Evolutionary conservation across 2,113 vertebrate species (phyloP).

Genomic region (Pygoscelis adeliae): DNA sequence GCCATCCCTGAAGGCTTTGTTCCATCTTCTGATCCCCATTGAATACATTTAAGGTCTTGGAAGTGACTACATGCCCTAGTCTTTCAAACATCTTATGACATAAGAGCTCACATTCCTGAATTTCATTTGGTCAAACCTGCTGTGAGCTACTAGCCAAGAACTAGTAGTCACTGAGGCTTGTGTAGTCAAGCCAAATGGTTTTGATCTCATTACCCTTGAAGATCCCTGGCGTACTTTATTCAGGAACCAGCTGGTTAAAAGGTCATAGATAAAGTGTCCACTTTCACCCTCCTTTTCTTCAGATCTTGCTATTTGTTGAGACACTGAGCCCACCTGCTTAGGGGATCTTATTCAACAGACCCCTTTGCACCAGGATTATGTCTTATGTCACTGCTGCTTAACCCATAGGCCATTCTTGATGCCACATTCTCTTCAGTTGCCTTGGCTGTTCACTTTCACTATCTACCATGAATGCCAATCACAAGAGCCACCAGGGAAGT

Average conservation of each 20-base stretch:
- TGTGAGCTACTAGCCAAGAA: background rate
- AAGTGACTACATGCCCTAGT: background rate
- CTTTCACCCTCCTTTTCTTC: background rate
- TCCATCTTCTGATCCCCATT: background rate
- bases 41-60: background rate
- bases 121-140: background rate
- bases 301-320: background rate
- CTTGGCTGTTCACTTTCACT: background rate
- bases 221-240: background rate
- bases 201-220: background rate
- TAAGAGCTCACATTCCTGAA: background rate
- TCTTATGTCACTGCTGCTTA: background rate
- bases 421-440: background rate
- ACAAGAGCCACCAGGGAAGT: background rate
- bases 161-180: background rate
- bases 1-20: background rate
- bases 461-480: background rate
- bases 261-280: rapidly evolving
- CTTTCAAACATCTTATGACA: background rate
- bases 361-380: background rate
- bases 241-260: background rate
- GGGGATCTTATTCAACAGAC: background rate
- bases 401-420: background rate
- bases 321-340: background rate
- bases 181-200: background rate